Base-by-base conservation (phyloP, 2,113 vertebrate genomes). In the Solea solea region DNA sequence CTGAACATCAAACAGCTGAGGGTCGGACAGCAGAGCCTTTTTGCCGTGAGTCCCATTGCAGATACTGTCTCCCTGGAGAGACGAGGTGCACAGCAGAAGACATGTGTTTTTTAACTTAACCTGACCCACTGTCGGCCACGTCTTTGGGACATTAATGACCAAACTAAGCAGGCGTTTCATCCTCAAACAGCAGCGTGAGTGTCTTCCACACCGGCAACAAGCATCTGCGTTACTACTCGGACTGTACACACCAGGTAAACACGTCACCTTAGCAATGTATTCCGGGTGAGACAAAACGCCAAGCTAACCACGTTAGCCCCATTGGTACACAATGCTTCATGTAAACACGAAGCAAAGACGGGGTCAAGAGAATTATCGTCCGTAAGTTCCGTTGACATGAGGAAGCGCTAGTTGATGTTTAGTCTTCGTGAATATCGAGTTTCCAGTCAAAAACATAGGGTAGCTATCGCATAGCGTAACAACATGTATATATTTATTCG, bases 1-100 rank as follows among this genome's bases (percentile, higher is more conserved):
- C 89, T 95, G 94, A 11, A 54, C 63, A 12, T 93, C 72, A 67
- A 98, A 98, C 68, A 91, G 65, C 84, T 93, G 91, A 28, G 46
- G 74, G 34, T 94, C 95, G 2, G 82, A 87, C 49, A 87, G 72
- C 34, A 75, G 11, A 9, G 82, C 64, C 71, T 57, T 80, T 8
- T 89, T 90, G 5, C 40, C 41, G 40, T 93, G 90, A 5, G 81
- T 83, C 28, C 89, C 85, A 27, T 94, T 93, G 34, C 92, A 91
- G 15, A 58, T 54, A 9, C 8, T 14, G 82, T 91, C 90, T 16
- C 88, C 87, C 92, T 94, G 79, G 2, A 72, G 14, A n/a, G 67
- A 69, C n/a, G 80, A 79, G 3, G 68, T 34, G 51, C 61, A 64
- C 72, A 82, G 12, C 52, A 49, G 9, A n/a, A 51, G 21, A 55